Evolutionary conservation across 1,140 invertebrate genomes (phyloP).

Genomic region (Vanessa atalanta): DNA sequence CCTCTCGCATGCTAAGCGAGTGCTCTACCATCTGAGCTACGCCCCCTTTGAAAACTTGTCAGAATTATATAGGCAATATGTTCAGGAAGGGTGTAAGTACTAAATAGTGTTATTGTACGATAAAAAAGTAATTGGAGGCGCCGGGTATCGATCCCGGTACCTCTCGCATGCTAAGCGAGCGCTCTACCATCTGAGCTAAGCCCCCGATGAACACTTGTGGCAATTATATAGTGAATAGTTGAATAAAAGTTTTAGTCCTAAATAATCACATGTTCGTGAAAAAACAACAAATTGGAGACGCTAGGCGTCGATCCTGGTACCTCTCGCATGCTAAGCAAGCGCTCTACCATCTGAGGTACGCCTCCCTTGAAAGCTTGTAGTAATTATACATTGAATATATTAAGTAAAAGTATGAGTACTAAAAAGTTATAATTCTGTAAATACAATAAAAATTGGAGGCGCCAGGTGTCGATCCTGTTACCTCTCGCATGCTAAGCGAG

Average conservation of each 20-base stretch:
- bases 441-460: neutral
- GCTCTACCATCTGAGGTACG: slow-evolving; percentile 48
- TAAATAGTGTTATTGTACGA: neutral
- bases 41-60: slow-evolving; percentile 20
- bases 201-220: slow-evolving; percentile 18
- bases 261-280: neutral
- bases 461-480: too few species aligned
- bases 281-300: slow-evolving; percentile 34
- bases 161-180: slow-evolving; percentile 49
- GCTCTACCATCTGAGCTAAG: slow-evolving; percentile 47
- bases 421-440: neutral
- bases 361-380: slow-evolving; percentile 10
- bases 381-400: neutral
- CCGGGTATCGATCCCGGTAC: slow-evolving; percentile 51
- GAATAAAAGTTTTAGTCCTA: neutral
- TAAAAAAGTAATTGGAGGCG: slow-evolving; percentile 33
- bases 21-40: slow-evolving; percentile 24
- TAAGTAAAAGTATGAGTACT: neutral
- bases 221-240: too few species aligned
- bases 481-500: too few species aligned
- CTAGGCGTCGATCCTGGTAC: slow-evolving; percentile 50
- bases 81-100: neutral
- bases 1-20: too few species aligned
- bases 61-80: neutral
- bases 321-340: slow-evolving; percentile 49